Evolutionary conservation across 2,113 vertebrate genomes (phyloP), one percentile per base, ranked within the genome.

Genomic region (Corythornis madagascariensis): DNA sequence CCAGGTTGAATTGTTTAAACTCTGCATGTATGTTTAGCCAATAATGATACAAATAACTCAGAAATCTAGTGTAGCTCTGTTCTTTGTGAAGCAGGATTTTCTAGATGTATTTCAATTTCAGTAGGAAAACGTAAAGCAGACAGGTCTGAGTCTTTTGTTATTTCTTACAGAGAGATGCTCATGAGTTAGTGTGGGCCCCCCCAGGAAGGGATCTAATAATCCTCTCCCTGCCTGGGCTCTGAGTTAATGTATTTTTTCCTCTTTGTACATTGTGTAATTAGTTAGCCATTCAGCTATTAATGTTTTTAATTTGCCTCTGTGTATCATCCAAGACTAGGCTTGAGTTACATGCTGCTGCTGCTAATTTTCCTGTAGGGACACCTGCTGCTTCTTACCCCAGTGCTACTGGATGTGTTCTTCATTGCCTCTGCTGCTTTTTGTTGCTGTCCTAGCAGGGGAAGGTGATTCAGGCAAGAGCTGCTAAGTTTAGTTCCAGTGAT

Each of bases 401-500:
- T 86, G 20, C 35, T 72, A 13, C 40, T 84, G 35, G 66, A 45
- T 79, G 6, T 21, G 4, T 61, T 76, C 40, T 61, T 75, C 90
- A 55, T 67, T 75, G 70, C 21, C 24, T 72, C 81, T 35, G 10
- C 47, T 81, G 31, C 28, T 88, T 83, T 83, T 86, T 90, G 22
- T 40, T 93, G 76, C 73, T 83, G 20, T 67, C 70, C 57, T 71
- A 52, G 65, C 70, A 86, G 83, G 56, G 56, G 42, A 55, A 70
- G 52, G 38, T 38, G 38, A 55, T 77, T 72, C 80, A 88, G 69
- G 76, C 88, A 88, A 56, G 77, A 93, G 61, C 43, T 81, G 28
- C 83, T 92, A 81, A 88, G 74, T 90, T 74, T 90, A 83, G 33
- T 84, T 93, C 70, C 50, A 70, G 53, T 71, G 33, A 52, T 86